Base-by-base conservation (phyloP, 2,113 vertebrate genomes). In the Spheniscus mendiculus region DNA sequence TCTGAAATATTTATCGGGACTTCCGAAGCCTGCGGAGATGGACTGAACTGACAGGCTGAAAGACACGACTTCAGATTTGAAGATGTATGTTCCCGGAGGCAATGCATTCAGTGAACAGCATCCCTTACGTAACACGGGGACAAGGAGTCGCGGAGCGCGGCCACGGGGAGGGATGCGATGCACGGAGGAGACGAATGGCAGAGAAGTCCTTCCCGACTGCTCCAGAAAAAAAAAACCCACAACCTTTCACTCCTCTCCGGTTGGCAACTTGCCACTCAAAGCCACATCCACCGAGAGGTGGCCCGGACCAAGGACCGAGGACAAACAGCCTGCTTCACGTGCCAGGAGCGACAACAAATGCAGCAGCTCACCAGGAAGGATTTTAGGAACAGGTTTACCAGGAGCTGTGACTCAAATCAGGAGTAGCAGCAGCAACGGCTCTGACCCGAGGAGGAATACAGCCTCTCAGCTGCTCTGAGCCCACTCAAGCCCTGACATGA, bases 41-140 rank as follows among this genome's bases (percentile, higher is more conserved):
- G 70, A n/a, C 87, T 83, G 74, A 90, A 55, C 47, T 32, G 88
- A 83, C 76, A 74, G 76, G 65, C 92, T 73, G 76, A 62, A 89
- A 80, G 63, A 81, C 83, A 61, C 1, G 1, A 84, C 83, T 86
- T 66, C 26, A 45, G 26, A 96, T 66, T 9, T 70, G 63, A 67
- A 86, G 94, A 81, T 71, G 74, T 71, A 12, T 3, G 0, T 36
- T 83, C 63, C 86, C 26, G 4, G 76, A 83, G 80, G 90, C 80
- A 50, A 78, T 45, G 59, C 72, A 78, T 15, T 19, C 83, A 84
- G 88, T 11, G 6, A 88, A 19, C 88, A 95, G 76, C 77, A 47
- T 59, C n/a, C 0, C 2, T 94, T 90, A 96, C 9, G 6, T 58
- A 90, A 97, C 1, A 0, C 79, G 63, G 62, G 0, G 1, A 59